A percentile compares a stretch with the other conserved stretches of the same genome.
These are phyloP conservation scores for Cyprinella venusta DNA, from an alignment of 2,797 vertebrate genomes.

Conservation along the genomic window DNA sequence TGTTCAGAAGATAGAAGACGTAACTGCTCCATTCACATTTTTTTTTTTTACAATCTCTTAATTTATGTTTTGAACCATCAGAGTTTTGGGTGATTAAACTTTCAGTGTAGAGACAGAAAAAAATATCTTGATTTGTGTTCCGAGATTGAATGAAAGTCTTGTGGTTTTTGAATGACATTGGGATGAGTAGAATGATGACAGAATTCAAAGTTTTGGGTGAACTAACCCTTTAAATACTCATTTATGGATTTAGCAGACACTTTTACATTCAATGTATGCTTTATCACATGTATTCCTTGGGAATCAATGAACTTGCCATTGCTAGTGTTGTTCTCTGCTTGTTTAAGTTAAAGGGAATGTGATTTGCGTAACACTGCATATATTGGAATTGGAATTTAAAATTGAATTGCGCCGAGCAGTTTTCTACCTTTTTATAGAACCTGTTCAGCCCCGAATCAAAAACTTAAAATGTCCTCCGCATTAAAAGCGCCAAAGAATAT, in stretches of 20 bases:
- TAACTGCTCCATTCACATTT: background rate
- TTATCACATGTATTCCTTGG: background rate
- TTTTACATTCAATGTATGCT: background rate
- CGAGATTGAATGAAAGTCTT: background rate
- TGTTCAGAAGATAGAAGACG: background rate
- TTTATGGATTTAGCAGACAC: background rate
- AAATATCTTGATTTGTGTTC: background rate
- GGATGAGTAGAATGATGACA: background rate
- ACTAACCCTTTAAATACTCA: background rate
- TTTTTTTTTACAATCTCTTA: background rate
- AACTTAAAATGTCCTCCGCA: constrained; percentile 13
- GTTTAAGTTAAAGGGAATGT: background rate
- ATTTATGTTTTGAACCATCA: background rate
- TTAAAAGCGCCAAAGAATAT: constrained; percentile 16
- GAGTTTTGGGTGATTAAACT: background rate
- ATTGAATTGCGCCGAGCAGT: background rate
- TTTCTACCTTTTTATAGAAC: background rate
- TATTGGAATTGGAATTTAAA: background rate
- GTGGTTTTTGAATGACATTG: background rate
- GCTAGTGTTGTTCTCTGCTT: background rate
- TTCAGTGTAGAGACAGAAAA: background rate
- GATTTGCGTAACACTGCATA: background rate
- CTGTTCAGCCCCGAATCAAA: background rate
- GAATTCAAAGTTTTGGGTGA: rapidly evolving
- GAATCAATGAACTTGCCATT: background rate